Percentiles rank a stretch among this genome's conserved stretches.
Conservation (phyloP, 1,140 invertebrate genomes). For the Magallana ariakensis region DNA sequence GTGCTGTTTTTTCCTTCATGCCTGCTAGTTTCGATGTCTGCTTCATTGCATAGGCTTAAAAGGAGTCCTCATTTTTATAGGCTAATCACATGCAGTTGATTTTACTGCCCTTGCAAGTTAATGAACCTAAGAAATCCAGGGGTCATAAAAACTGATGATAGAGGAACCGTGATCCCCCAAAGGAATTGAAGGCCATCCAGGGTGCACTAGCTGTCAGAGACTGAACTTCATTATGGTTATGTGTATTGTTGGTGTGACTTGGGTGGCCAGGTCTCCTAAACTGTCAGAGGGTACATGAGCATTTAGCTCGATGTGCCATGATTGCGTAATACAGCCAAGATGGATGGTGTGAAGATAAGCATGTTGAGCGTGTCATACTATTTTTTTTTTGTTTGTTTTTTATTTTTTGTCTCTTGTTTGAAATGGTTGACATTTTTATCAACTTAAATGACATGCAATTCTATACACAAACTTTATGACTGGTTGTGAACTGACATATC, state of each 20-base stretch:
- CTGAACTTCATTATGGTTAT: background rate
- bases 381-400: too few species aligned
- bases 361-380: background rate
- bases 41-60: conserved; percentile 20
- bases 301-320: background rate
- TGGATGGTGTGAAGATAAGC: background rate
- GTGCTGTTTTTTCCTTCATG: background rate
- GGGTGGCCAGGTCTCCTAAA: background rate
- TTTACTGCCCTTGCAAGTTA: conserved; percentile 29
- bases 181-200: background rate
- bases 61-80: background rate
- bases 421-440: too few species aligned
- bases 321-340: conserved; percentile 10
- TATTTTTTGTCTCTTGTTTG: too few species aligned
- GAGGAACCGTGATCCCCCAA: background rate
- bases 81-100: conserved; percentile 38
- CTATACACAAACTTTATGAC: too few species aligned
- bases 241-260: background rate
- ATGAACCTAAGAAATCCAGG: conserved; percentile 27
- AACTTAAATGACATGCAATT: too few species aligned
- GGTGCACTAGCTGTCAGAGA: background rate
- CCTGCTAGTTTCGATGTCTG: conserved; percentile 19
- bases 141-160: conserved; percentile 22
- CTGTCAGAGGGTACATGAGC: background rate
- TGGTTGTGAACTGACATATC: too few species aligned